Conservation (phyloP, 2,113 vertebrate genomes). For the Lontra canadensis region DNA sequence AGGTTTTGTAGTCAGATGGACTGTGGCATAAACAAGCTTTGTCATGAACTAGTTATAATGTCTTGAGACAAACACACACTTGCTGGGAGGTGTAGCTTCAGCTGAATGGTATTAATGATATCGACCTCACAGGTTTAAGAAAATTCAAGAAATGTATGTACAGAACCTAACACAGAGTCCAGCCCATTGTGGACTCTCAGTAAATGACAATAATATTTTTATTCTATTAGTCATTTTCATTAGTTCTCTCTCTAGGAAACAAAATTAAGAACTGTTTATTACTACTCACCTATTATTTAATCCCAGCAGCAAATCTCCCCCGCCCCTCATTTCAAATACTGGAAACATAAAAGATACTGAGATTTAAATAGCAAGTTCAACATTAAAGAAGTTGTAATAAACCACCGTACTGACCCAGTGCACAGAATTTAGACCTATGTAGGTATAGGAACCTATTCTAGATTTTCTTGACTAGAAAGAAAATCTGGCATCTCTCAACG, state of each 20-base stretch:
- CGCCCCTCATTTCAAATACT: background rate
- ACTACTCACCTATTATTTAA: background rate
- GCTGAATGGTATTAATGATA: background rate
- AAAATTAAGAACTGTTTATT: background rate
- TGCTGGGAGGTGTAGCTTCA: background rate
- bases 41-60: background rate
- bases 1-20: background rate
- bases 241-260: background rate
- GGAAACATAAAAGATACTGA: background rate
- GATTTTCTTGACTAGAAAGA: slow-evolving; percentile 68
- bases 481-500: slow-evolving; percentile 66
- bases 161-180: background rate
- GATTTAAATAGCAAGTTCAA: slow-evolving; percentile 3
- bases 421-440: slow-evolving; percentile 52
- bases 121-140: background rate
- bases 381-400: background rate
- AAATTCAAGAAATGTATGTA: background rate
- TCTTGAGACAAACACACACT: background rate
- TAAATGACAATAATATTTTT: background rate
- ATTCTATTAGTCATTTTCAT: background rate
- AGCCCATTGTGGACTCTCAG: background rate
- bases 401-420: background rate
- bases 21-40: background rate
- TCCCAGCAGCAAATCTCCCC: background rate
- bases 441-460: background rate